Evolutionary conservation across 2,888 invertebrate genomes (phyloP).

Genomic region (Acronicta psi): DNA sequence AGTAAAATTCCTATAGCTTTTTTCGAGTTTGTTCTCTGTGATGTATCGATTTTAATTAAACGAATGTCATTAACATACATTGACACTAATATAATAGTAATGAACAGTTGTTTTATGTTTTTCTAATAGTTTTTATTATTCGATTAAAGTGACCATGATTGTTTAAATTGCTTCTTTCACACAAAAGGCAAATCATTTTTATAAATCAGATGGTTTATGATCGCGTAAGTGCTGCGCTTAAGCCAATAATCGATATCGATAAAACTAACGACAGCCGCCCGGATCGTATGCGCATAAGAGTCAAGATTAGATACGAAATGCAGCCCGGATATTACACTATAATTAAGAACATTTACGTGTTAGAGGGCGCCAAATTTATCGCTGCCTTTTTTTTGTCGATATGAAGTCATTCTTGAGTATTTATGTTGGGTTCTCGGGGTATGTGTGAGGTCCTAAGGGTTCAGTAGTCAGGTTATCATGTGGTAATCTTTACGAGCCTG

Average conservation of each 20-base stretch:
- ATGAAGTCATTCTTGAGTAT: conserved; percentile 85
- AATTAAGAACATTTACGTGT: conserved; percentile 88
- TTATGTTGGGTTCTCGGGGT: conserved; percentile 79
- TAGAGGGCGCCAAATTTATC: conserved; percentile 88
- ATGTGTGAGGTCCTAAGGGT: conserved; percentile 85
- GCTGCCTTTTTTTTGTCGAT: conserved; percentile 87
- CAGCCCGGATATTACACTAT: conserved; percentile 85
- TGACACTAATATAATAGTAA: neutral
- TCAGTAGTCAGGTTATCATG: conserved; percentile 86
- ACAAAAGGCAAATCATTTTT: conserved; percentile 31
- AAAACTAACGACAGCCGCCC: conserved; percentile 47
- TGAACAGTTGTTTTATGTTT: neutral
- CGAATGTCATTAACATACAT: neutral
- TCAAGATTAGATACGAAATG: conserved; percentile 84
- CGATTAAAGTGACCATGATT: conserved; percentile 8
- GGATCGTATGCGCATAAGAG: conserved; percentile 74
- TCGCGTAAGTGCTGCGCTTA: conserved; percentile 49
- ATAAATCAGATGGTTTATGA: conserved; percentile 44
- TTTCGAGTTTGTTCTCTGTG: conserved; percentile 8
- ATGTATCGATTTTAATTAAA: conserved; percentile 3
- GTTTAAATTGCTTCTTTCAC: conserved; percentile 28
- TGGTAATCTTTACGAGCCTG: conserved; percentile 87
- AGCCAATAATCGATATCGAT: conserved; percentile 56
- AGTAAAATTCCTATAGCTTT: conserved; percentile 37
- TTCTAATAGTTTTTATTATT: conserved; percentile 5